Base-by-base conservation (phyloP, 2,888 invertebrate species). In the Lasioglossum oenotherae region DNA sequence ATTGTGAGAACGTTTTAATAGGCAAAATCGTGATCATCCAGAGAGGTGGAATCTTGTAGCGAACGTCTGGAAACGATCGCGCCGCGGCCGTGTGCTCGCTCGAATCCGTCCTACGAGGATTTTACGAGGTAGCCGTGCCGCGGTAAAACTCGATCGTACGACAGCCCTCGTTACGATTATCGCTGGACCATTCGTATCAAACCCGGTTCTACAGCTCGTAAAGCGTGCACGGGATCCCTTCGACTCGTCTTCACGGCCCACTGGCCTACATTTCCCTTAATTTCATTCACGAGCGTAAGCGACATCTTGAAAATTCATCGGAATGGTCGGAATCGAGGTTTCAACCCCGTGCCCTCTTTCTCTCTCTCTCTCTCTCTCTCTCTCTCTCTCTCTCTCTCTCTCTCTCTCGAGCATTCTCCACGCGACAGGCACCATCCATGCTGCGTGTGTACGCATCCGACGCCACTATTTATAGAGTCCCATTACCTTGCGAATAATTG, bases 401-500 rank as follows among this genome's bases (percentile, higher is more conserved):
- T 60, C 27, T 60, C 27, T 27, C 60, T 27, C 27, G 72, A 71
- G 31, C 73, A 77, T 86, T 88, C 72, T 57, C 49, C 60, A 74
- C 38, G 69, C 64, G 78, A 84, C 78, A 80, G 72, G 74, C 79
- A 67, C 78, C 67, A 67, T 67, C 41, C 82, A 19, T 0, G 31
- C 64, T 41, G 73, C 64, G 75, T 31, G 49, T 53, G 46, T 19
- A 74, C 71, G 44, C 71, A 71, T 67, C 74, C 38, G 74, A 84
- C 75, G 53, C 71, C 16, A 31, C 74, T 89, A 89, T 88, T 88
- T 89, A 88, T 89, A 88, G 82, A 53, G 71, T 73, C 81, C 78
- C 82, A 88, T 86, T 80, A 81, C 83, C 85, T 69, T 69, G 85
- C 81, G 38, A 80, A 88, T 83, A 86, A 88, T 89, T 67, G 79